Evolutionary conservation across 1,140 invertebrate species (phyloP).

Genomic region (Pollicipes pollicipes): DNA sequence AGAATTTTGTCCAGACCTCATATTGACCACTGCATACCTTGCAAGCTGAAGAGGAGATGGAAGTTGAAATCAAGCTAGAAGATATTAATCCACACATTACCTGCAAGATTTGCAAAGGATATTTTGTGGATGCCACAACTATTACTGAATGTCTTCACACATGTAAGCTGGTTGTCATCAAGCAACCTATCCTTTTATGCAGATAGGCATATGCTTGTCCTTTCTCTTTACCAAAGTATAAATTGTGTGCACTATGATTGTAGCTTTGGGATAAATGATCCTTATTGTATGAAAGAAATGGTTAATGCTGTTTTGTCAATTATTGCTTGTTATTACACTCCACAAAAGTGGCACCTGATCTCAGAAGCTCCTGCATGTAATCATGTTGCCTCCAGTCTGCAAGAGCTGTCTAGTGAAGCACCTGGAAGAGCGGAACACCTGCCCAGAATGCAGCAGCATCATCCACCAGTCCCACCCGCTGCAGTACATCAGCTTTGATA

Average conservation of each 20-base stretch:
- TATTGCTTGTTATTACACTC: too few species aligned
- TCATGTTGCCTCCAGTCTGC: conserved; percentile 80
- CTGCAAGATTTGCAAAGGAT: conserved; percentile 88
- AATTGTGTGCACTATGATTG: too few species aligned
- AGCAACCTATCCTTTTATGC: not conserved
- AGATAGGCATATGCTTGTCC: too few species aligned
- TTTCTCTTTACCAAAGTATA: too few species aligned
- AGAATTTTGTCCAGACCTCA: too few species aligned
- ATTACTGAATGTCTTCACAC: conserved; percentile 95
- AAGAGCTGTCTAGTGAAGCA: conserved; percentile 96
- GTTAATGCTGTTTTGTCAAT: too few species aligned
- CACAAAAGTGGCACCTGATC: too few species aligned
- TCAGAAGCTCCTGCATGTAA: too few species aligned
- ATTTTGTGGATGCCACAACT: conserved; percentile 91
- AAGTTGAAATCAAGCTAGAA: conserved; percentile 73
- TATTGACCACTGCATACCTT: too few species aligned
- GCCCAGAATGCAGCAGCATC: conserved; percentile 88
- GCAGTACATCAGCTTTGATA: conserved; percentile 91
- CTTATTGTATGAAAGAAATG: too few species aligned
- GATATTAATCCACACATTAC: conserved; percentile 82
- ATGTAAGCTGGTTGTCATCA: conserved; percentile 41
- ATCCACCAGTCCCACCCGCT: conserved; percentile 95
- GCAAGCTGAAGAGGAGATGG: conserved; percentile 40
- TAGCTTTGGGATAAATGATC: too few species aligned
- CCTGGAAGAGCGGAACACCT: conserved; percentile 89